Conservation (phyloP, 2,888 invertebrate genomes). For the Dinocampus coccinellae region DNA sequence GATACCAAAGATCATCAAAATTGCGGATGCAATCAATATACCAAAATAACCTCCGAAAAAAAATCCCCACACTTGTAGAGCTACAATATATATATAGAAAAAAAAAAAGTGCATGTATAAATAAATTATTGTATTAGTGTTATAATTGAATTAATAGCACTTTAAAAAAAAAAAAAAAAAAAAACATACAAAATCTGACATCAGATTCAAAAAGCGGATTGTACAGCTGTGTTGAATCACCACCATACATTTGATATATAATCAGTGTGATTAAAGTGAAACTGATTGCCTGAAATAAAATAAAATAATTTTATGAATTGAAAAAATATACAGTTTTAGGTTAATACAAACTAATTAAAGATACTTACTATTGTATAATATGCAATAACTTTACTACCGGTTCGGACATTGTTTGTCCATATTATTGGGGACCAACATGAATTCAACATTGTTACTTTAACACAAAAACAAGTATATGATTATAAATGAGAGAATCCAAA, state of each 20-base stretch:
- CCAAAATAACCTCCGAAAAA: conserved; percentile 75
- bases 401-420: conserved; percentile 84
- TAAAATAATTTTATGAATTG: conserved; percentile 15
- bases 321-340: not conserved
- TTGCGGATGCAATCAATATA: conserved; percentile 73
- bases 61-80: conserved; percentile 80
- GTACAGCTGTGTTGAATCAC: conserved; percentile 90
- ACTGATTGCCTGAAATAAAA: conserved; percentile 74
- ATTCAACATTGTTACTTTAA: conserved; percentile 79
- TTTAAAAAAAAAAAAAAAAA: conserved; percentile 13
- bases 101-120: conserved; percentile 18
- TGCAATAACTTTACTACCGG: conserved; percentile 84
- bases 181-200: conserved; percentile 78
- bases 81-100: conserved; percentile 70
- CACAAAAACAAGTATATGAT: conserved; percentile 31
- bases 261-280: conserved; percentile 82
- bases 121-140: not conserved
- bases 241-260: conserved; percentile 85
- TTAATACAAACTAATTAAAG: not conserved
- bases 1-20: conserved; percentile 76
- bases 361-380: conserved; percentile 78
- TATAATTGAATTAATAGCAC: not conserved
- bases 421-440: conserved; percentile 92
- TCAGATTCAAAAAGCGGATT: conserved; percentile 92
- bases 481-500: conserved; percentile 5